These are phyloP conservation scores for Darevskia nairensis DNA, from an alignment of 2,797 vertebrate species.

Conservation along the genomic window DNA sequence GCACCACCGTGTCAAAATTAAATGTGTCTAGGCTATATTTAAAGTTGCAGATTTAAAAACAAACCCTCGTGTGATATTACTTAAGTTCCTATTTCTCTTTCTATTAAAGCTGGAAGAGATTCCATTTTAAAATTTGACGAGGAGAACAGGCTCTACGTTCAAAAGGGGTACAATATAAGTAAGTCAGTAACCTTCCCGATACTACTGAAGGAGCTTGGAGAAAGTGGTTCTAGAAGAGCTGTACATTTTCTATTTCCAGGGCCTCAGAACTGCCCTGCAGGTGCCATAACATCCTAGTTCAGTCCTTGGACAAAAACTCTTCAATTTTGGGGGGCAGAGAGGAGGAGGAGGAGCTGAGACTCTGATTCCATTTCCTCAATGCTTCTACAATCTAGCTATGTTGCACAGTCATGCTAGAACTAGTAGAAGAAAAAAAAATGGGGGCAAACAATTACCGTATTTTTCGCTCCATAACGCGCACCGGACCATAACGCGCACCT, in stretches of 20 bases:
- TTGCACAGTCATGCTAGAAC: neutral
- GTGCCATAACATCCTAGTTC: neutral
- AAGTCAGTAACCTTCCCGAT: neutral
- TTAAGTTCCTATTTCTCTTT: slow-evolving; percentile 13
- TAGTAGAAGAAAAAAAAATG: no score
- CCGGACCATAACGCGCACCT: no score
- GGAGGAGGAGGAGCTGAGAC: neutral
- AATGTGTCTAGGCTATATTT: neutral
- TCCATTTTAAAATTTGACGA: neutral
- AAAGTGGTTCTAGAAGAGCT: neutral
- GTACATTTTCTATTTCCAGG: neutral
- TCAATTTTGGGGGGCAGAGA: neutral
- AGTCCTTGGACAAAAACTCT: neutral
- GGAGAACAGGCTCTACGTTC: neutral
- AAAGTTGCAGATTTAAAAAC: neutral
- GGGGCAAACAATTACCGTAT: neutral
- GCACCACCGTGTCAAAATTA: neutral
- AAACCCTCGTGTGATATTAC: neutral
- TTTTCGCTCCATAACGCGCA: no score
- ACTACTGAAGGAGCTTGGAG: neutral
- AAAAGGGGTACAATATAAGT: neutral
- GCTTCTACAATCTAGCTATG: neutral
- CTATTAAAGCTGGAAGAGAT: neutral
- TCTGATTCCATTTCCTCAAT: neutral
- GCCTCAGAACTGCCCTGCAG: neutral